Conservation (phyloP, 2,113 vertebrate genomes). For the Columbina picui region DNA sequence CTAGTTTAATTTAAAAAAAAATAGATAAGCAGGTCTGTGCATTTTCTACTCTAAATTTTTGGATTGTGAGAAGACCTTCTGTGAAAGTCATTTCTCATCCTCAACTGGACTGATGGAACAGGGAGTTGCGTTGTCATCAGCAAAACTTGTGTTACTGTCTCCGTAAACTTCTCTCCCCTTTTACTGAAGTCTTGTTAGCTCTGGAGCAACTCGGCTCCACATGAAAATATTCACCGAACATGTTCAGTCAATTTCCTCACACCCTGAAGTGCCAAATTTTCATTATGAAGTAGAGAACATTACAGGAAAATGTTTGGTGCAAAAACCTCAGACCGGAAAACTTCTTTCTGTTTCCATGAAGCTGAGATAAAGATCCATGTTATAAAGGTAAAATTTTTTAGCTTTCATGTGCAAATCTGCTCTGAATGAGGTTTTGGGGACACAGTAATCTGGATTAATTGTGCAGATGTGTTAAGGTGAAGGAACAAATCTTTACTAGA, state of each 20-base stretch:
- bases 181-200: neutral
- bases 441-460: neutral
- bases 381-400: neutral
- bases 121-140: neutral
- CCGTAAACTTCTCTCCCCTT: neutral
- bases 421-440: neutral
- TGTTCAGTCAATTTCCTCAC: neutral
- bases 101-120: neutral
- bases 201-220: neutral
- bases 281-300: neutral
- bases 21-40: neutral
- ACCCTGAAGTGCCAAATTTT: neutral
- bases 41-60: neutral
- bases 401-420: neutral
- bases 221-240: neutral
- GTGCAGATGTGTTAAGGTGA: neutral
- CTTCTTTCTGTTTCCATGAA: neutral
- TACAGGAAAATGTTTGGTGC: neutral
- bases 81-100: neutral
- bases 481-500: neutral
- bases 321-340: neutral
- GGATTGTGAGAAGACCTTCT: neutral
- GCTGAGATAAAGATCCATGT: neutral
- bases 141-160: neutral
- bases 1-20: neutral